phyloP scores from a whole-genome alignment of 2,113 vertebrate genomes.

The Siniperca chuatsi region DNA sequence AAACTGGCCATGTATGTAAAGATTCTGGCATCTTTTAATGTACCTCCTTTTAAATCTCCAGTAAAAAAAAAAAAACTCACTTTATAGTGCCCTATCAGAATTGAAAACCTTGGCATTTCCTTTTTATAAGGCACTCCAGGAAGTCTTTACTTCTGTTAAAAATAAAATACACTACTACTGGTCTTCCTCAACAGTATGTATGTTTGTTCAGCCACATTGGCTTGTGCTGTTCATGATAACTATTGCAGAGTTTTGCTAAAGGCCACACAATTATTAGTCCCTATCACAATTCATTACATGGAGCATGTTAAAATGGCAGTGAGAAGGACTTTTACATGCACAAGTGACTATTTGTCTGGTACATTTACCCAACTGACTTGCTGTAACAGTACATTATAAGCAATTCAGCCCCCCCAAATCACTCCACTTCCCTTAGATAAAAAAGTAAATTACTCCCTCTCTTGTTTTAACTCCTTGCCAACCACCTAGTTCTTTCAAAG shows the following conservation, averaged over 20 bases:
- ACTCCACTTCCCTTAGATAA: not conserved
- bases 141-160: conserved; percentile 12
- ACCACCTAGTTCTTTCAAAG: conserved; percentile 27
- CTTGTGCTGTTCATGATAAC: not conserved
- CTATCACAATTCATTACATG: conserved; percentile 3
- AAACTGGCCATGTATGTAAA: not conserved
- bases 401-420: conserved; percentile 11
- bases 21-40: not conserved
- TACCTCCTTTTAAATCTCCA: conserved; percentile 12
- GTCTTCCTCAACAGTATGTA: not conserved
- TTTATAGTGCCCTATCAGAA: conserved; percentile 1
- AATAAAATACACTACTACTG: not conserved
- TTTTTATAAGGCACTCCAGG: conserved; percentile 1
- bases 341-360: conserved; percentile 3
- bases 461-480: conserved; percentile 8
- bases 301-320: not conserved
- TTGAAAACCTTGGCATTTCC: conserved; percentile 25
- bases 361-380: conserved; percentile 1
- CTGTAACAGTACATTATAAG: conserved; percentile 31
- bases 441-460: conserved; percentile 32
- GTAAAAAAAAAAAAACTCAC: not conserved
- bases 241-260: not conserved
- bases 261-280: not conserved
- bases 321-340: not conserved
- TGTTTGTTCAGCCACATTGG: not conserved